Evolutionary conservation across 1,140 invertebrate genomes (phyloP).

Genomic region (Sipha flava): DNA sequence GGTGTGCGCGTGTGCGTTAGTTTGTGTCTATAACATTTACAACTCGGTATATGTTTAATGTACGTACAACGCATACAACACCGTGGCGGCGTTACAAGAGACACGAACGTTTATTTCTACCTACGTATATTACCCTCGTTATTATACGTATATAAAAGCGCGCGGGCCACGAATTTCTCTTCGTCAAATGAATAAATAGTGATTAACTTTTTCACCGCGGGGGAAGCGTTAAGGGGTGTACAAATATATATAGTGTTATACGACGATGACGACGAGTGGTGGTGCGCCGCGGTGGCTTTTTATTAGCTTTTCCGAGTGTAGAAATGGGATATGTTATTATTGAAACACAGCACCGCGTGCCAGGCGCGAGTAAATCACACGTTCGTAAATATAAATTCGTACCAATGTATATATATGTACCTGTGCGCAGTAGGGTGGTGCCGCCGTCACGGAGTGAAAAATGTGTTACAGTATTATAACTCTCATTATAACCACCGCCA

Average conservation of each 20-base stretch:
- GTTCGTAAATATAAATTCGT: neutral
- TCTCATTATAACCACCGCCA: neutral
- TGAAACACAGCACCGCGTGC: constrained; percentile 14
- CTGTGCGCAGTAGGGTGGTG: neutral
- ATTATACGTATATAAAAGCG: neutral
- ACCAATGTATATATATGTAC: neutral
- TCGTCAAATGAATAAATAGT: neutral
- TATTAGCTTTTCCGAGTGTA: constrained; percentile 4
- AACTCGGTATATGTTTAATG: no score
- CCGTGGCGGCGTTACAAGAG: neutral
- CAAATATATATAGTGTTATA: neutral
- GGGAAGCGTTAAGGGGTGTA: no score
- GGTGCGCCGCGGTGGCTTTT: neutral
- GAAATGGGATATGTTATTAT: constrained; percentile 18
- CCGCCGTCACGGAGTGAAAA: constrained; percentile 23
- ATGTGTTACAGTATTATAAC: constrained; percentile 17
- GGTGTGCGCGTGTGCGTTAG: neutral
- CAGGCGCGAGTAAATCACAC: constrained; percentile 31
- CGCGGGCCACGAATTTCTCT: neutral
- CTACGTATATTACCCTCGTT: no score
- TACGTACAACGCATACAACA: neutral
- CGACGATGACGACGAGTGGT: neutral
- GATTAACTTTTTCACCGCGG: neutral
- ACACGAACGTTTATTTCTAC: neutral
- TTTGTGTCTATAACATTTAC: no score